A percentile compares a stretch with the other conserved stretches of the same genome.
Evolutionary conservation across 2,113 vertebrate species (phyloP).

Genomic region (Mystacornis crossleyi): DNA sequence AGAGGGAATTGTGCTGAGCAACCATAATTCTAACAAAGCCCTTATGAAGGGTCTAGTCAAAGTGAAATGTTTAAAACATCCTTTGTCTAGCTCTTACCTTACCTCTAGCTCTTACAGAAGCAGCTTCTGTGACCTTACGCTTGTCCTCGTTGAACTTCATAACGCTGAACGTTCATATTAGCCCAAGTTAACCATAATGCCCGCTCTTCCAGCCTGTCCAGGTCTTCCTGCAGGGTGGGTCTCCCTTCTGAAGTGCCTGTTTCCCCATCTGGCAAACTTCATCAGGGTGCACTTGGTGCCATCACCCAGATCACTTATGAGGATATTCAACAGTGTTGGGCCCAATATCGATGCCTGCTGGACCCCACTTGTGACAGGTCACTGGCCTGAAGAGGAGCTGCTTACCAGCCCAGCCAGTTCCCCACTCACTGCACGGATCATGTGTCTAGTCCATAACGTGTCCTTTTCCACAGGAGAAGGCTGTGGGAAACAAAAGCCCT

Average conservation of each 20-base stretch:
- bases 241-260: background rate
- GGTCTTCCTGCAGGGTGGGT: background rate
- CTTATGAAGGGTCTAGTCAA: background rate
- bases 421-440: background rate
- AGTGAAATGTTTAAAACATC: background rate
- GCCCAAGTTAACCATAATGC: background rate
- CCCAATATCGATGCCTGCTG: accelerated
- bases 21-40: background rate
- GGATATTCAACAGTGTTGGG: background rate
- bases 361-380: background rate
- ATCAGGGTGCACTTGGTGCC: background rate
- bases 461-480: background rate
- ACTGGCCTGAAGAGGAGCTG: background rate
- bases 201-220: background rate
- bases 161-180: background rate
- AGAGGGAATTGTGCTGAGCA: background rate
- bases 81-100: background rate
- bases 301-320: background rate
- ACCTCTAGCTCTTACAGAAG: background rate
- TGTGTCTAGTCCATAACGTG: too few species aligned
- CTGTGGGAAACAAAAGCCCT: background rate
- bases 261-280: background rate
- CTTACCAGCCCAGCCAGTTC: background rate
- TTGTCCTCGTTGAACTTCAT: background rate
- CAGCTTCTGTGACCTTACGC: background rate